Evolutionary conservation across 2,797 vertebrate species (phyloP).

Genomic region (Macroramphosus scolopax): DNA sequence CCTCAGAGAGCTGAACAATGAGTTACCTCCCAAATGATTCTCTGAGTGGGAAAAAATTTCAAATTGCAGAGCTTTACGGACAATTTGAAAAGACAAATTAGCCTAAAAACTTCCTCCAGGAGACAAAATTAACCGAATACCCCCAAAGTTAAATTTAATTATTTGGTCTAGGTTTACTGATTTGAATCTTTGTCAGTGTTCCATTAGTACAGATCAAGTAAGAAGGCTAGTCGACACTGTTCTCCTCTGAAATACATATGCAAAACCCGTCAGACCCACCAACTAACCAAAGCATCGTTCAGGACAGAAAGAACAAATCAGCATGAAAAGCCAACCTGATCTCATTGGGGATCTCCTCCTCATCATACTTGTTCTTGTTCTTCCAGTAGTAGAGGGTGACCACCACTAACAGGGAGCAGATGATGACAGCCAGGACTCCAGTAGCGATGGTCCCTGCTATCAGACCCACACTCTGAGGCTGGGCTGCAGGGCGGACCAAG

Average conservation of each 20-base stretch:
- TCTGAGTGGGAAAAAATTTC: constrained; percentile 24
- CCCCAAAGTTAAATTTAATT: no score
- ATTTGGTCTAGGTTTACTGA: no score
- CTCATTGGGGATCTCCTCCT: constrained; percentile 98
- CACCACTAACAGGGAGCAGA: constrained; percentile 86
- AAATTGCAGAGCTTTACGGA: constrained; percentile 25
- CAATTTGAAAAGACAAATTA: no score
- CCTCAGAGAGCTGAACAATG: constrained; percentile 23
- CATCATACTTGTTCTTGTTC: constrained; percentile 96
- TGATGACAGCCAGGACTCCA: constrained; percentile 82
- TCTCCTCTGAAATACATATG: no score
- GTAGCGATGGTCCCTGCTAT: constrained; percentile 90
- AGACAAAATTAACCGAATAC: constrained; percentile 32
- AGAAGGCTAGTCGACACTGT: no score
- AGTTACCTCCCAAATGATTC: constrained; percentile 44
- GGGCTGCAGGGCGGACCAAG: constrained; percentile 76
- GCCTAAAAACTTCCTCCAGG: constrained; percentile 6
- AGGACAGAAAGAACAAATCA: no score
- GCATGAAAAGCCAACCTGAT: constrained; percentile 83
- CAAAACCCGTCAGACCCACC: no score
- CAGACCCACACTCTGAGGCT: constrained; percentile 88
- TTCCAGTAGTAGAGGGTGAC: constrained; percentile 94
- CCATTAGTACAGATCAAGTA: no score
- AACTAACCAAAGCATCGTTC: no score
- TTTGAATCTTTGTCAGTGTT: no score